A percentile compares a stretch with the other conserved stretches of the same genome.
These are phyloP conservation scores for Bradypodion pumilum DNA, from an alignment of 2,797 vertebrate genomes.

Conservation along the genomic window DNA sequence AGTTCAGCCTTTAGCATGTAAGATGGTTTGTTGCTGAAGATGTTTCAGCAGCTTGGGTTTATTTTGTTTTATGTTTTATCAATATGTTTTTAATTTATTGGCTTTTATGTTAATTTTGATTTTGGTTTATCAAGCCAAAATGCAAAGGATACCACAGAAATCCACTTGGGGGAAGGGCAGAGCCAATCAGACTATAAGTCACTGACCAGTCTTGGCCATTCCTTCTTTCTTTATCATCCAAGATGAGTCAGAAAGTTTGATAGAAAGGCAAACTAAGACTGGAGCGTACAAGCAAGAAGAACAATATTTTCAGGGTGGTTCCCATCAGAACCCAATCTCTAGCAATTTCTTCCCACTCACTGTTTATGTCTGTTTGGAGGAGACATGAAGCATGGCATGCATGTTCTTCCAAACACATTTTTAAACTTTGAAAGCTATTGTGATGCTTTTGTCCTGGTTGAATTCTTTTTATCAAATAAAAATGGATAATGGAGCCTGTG, in stretches of 20 bases:
- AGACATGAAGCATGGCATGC: not conserved
- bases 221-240: not conserved
- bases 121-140: not conserved
- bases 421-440: not conserved
- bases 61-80: too few species aligned
- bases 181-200: not conserved
- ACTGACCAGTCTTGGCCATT: not conserved
- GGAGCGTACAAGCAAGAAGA: not conserved
- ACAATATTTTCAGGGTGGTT: not conserved
- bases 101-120: too few species aligned
- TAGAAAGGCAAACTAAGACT: not conserved
- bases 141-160: not conserved
- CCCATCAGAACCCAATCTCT: too few species aligned
- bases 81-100: too few species aligned
- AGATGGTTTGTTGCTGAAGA: too few species aligned
- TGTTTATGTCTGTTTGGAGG: not conserved
- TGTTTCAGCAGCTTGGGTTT: too few species aligned
- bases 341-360: not conserved
- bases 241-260: not conserved
- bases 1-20: too few species aligned
- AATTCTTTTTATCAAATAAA: not conserved
- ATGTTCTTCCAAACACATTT: not conserved
- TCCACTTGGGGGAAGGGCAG: not conserved
- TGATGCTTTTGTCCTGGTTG: constrained; percentile 3
- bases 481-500: not conserved